Percentiles rank a stretch among this genome's conserved stretches.
Conservation (phyloP, 2,888 invertebrate species). For the Toxonevra muliebris region DNA sequence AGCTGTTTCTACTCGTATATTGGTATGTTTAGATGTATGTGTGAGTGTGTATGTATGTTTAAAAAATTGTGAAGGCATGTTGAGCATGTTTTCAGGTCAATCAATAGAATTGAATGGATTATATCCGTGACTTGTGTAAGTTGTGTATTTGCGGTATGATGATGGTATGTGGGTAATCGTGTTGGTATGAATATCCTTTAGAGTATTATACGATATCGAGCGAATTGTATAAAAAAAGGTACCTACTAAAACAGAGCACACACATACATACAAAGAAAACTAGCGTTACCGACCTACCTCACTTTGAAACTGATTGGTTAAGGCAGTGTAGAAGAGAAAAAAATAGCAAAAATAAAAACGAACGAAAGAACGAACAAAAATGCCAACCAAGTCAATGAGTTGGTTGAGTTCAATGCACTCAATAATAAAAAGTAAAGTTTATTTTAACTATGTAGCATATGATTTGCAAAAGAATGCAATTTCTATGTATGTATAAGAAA, state of each 20-base stretch:
- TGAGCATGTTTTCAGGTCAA: slow-evolving; percentile 55
- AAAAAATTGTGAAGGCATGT: slow-evolving; percentile 5
- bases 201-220: too few species aligned
- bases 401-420: slow-evolving; percentile 6
- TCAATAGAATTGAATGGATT: slow-evolving; percentile 49
- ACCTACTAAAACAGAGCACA: slow-evolving; percentile 2
- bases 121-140: slow-evolving; percentile 20
- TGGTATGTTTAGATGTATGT: too few species aligned
- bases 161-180: too few species aligned
- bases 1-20: too few species aligned
- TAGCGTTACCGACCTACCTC: slow-evolving; percentile 14
- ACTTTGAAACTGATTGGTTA: not conserved
- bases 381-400: slow-evolving; percentile 24
- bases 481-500: too few species aligned
- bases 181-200: too few species aligned
- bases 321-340: not conserved
- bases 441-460: too few species aligned
- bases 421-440: not conserved
- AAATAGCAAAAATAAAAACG: not conserved
- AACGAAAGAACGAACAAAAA: not conserved
- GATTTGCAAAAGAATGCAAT: not conserved
- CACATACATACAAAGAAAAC: not conserved
- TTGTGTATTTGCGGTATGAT: too few species aligned
- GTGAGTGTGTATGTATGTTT: too few species aligned
- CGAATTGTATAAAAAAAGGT: not conserved